These are phyloP conservation scores for Acanthis flammea DNA, from an alignment of 2,797 vertebrate species.

Conservation along the genomic window DNA sequence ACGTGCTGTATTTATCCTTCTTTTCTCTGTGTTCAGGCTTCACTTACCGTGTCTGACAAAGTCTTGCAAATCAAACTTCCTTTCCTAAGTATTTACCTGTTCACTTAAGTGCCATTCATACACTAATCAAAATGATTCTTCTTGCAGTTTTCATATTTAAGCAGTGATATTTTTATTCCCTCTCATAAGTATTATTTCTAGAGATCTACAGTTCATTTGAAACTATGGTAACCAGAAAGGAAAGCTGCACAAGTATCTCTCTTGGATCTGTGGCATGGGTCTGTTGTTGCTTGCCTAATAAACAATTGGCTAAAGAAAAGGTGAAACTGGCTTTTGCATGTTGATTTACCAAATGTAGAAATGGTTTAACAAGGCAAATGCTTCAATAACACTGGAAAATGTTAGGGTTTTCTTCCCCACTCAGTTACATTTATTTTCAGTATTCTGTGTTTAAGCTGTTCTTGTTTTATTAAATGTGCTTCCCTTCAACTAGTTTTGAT, in stretches of 20 bases:
- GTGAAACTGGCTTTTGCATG: background rate
- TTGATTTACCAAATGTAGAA: background rate
- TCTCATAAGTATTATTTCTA: slow-evolving; percentile 39
- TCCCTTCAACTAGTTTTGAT: background rate
- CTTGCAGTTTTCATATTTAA: background rate
- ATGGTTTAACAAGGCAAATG: background rate
- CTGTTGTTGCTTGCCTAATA: background rate
- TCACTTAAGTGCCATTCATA: background rate
- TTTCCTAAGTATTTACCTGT: background rate
- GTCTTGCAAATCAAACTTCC: background rate
- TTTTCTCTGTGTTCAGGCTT: background rate
- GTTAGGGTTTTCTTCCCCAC: fast-evolving
- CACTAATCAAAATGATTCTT: background rate
- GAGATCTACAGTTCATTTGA: slow-evolving; percentile 33
- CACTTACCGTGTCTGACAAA: background rate
- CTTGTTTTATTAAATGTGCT: background rate
- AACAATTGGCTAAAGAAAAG: background rate
- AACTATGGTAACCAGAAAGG: slow-evolving; percentile 44
- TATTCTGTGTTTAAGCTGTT: background rate
- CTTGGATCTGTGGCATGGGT: background rate
- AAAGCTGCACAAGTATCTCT: background rate
- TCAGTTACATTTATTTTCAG: background rate
- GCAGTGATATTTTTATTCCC: slow-evolving; percentile 30
- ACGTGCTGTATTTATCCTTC: background rate
- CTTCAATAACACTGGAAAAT: background rate